phyloP scores from a whole-genome alignment of 2,113 vertebrate genomes.

The Aplodontia rufa region DNA sequence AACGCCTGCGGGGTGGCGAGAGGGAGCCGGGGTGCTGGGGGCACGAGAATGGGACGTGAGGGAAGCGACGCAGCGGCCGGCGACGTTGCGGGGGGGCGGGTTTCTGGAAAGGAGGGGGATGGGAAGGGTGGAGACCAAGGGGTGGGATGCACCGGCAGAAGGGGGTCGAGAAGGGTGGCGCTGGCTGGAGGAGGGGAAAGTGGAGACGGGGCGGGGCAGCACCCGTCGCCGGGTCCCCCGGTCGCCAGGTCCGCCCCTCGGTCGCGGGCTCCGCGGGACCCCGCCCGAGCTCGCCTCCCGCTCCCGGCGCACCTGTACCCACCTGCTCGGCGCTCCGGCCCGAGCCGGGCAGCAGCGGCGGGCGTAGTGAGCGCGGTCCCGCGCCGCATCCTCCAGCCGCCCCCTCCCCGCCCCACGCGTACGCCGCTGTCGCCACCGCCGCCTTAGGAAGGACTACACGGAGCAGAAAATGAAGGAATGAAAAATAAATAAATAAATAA shows the following conservation, averaged over 20 bases:
- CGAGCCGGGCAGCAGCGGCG: constrained; percentile 52
- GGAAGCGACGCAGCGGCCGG: not conserved
- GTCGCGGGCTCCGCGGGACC: not conserved
- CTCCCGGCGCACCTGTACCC: constrained; percentile 63
- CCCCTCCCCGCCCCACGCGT: constrained; percentile 57
- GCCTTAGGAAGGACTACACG: constrained; percentile 46
- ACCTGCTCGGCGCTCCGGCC: constrained; percentile 73
- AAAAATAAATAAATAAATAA: constrained; percentile 15
- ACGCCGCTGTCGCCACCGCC: constrained; percentile 42
- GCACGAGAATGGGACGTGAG: not conserved
- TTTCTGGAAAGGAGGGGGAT: not conserved
- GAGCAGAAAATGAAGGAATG: constrained; percentile 42
- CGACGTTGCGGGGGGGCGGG: not conserved
- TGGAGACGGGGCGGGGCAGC: not conserved
- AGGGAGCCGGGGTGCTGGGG: not conserved
- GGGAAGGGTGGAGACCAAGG: not conserved
- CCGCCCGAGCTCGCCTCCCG: not conserved
- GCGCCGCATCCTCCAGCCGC: constrained; percentile 72
- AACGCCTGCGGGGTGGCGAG: not conserved
- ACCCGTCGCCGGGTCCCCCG: not conserved
- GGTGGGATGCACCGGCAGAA: not conserved
- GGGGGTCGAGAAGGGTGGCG: not conserved
- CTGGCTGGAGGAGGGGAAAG: not conserved
- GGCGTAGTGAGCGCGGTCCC: constrained; percentile 52
- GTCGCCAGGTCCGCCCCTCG: not conserved